These are phyloP conservation scores for Agonopterix heracliana DNA, from an alignment of 2,888 invertebrate genomes.

Conservation along the genomic window DNA sequence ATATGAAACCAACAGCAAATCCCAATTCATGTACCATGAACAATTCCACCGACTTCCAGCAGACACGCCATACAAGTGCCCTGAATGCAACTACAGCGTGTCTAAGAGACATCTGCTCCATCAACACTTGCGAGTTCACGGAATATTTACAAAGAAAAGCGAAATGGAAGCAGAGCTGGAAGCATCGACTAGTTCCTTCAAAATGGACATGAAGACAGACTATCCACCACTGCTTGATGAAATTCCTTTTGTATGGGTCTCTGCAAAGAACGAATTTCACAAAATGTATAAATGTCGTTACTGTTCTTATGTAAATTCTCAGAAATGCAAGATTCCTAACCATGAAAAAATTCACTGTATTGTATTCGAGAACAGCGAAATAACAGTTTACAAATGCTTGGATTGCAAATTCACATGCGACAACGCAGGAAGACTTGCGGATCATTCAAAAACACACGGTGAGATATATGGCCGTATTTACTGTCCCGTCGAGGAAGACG, in stretches of 20 bases:
- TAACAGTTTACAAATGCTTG: slow-evolving; percentile 79
- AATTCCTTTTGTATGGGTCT: slow-evolving; percentile 85
- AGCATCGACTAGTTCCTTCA: slow-evolving; percentile 31
- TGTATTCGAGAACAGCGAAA: slow-evolving; percentile 67
- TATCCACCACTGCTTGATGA: slow-evolving; percentile 69
- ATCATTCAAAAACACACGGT: slow-evolving; percentile 85
- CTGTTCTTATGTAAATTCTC: slow-evolving; percentile 89
- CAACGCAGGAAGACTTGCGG: slow-evolving; percentile 81
- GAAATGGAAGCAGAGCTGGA: slow-evolving; percentile 63
- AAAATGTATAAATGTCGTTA: slow-evolving; percentile 91
- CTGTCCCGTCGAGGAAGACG: slow-evolving; percentile 79
- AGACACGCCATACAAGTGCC: slow-evolving; percentile 87
- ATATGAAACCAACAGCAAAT: slow-evolving; percentile 89
- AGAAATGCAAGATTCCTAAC: slow-evolving; percentile 86
- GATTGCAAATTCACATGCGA: slow-evolving; percentile 89
- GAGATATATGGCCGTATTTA: slow-evolving; percentile 83
- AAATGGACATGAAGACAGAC: slow-evolving; percentile 31
- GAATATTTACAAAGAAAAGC: slow-evolving; percentile 65
- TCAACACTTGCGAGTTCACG: slow-evolving; percentile 88
- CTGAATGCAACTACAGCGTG: slow-evolving; percentile 88
- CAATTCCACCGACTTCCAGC: slow-evolving; percentile 85
- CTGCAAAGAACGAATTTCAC: slow-evolving; percentile 81
- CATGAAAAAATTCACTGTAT: slow-evolving; percentile 88
- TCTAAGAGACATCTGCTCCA: slow-evolving; percentile 87
- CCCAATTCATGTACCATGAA: slow-evolving; percentile 90